Evolutionary conservation across 2,888 invertebrate species (phyloP).

Genomic region (Sepiola atlantica): DNA sequence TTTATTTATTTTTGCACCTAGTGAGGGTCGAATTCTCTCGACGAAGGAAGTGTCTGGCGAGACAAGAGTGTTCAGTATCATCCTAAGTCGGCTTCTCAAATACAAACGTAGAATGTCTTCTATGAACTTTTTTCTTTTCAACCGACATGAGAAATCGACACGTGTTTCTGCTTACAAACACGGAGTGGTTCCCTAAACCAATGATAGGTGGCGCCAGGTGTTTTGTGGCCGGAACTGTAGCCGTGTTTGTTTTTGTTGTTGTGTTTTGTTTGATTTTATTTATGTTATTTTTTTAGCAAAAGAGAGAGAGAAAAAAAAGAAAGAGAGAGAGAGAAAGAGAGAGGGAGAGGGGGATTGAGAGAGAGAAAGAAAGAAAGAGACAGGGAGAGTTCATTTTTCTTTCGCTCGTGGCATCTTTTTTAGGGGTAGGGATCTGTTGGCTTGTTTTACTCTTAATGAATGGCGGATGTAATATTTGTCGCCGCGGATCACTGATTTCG

Average conservation of each 20-base stretch:
- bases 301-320: too few species aligned
- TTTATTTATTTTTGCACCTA: too few species aligned
- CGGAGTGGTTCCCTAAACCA: neutral
- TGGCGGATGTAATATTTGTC: neutral
- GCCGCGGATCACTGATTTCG: neutral
- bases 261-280: too few species aligned
- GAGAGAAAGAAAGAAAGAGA: too few species aligned
- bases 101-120: too few species aligned
- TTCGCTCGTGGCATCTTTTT: neutral
- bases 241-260: neutral
- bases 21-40: too few species aligned
- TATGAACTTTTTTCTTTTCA: neutral
- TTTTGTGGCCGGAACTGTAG: slow-evolving; percentile 16
- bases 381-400: neutral
- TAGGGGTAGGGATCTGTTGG: neutral
- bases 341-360: too few species aligned
- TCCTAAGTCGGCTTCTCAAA: too few species aligned
- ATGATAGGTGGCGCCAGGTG: neutral
- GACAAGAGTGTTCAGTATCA: too few species aligned
- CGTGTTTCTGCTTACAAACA: neutral
- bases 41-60: too few species aligned
- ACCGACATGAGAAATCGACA: neutral
- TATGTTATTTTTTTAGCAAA: too few species aligned
- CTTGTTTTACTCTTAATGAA: neutral
- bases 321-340: too few species aligned